These are phyloP conservation scores for Heterodera schachtii DNA, from an alignment of 1,140 invertebrate genomes.

Conservation along the genomic window DNA sequence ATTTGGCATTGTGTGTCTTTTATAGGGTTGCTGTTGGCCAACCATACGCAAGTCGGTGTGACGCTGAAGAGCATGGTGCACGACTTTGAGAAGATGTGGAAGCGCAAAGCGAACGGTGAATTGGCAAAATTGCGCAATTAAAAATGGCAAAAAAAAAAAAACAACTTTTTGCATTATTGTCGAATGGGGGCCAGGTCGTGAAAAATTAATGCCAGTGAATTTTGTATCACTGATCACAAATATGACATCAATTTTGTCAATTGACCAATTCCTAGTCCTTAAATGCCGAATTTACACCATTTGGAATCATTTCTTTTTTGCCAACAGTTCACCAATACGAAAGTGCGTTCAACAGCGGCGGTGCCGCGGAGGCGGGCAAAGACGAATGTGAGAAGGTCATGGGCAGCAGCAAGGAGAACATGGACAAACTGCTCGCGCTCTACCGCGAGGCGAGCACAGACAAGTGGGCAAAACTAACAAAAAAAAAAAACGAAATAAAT, in stretches of 20 bases:
- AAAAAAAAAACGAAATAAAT: too few relatives aligned
- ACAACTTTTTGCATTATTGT: too few relatives aligned
- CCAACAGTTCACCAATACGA: constrained; percentile 23
- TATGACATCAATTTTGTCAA: too few relatives aligned
- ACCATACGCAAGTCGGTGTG: constrained; percentile 14
- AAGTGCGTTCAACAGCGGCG: constrained; percentile 13
- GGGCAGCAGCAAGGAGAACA: constrained; percentile 20
- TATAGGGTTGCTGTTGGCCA: constrained; percentile 18
- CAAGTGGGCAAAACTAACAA: background rate
- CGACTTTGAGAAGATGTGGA: constrained; percentile 30
- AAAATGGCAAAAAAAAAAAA: too few relatives aligned
- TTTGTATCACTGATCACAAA: too few relatives aligned
- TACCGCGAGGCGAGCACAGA: constrained; percentile 17
- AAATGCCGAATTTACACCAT: too few relatives aligned
- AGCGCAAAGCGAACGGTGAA: constrained; percentile 24
- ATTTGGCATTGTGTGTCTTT: too few relatives aligned
- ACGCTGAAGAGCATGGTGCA: constrained; percentile 7
- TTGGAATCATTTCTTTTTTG: background rate
- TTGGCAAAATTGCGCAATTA: too few relatives aligned
- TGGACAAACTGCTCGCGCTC: constrained; percentile 18
- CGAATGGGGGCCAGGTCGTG: too few relatives aligned
- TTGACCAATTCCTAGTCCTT: too few relatives aligned
- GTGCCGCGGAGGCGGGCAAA: background rate
- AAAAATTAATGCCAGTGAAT: too few relatives aligned
- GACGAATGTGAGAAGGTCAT: constrained; percentile 5